Conservation (phyloP, 1,140 invertebrate species). For the Agrypnia vestita region DNA sequence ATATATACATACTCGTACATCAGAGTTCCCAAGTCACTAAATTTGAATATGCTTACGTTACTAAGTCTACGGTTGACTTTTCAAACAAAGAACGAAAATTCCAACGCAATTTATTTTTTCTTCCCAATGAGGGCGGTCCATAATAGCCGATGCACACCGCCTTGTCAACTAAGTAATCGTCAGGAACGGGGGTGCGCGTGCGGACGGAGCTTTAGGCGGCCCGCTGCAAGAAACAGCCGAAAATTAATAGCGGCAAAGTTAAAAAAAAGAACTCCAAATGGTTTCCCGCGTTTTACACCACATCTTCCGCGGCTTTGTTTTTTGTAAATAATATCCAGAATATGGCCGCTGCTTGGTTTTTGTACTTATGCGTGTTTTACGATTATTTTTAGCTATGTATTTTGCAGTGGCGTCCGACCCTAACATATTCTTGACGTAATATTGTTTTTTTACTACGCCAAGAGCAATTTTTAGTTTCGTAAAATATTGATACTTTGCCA, state of each 20-base stretch:
- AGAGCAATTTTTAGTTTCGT: too few relatives aligned
- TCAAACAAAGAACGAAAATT: not conserved
- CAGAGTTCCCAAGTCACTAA: too few relatives aligned
- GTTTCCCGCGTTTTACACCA: slow-evolving; percentile 59
- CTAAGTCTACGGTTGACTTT: not conserved
- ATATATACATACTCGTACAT: too few relatives aligned
- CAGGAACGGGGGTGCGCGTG: slow-evolving; percentile 36
- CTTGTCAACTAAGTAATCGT: slow-evolving; percentile 39
- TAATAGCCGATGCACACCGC: slow-evolving; percentile 1
- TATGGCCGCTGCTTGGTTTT: slow-evolving; percentile 32
- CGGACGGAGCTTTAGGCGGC: slow-evolving; percentile 38
- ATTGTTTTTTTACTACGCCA: too few relatives aligned
- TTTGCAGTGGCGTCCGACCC: not conserved
- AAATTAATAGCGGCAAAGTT: slow-evolving; percentile 48
- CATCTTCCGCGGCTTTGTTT: slow-evolving; percentile 54
- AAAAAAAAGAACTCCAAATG: slow-evolving; percentile 57
- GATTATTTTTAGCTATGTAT: slow-evolving; percentile 34
- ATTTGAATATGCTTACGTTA: too few relatives aligned
- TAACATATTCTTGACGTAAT: not conserved
- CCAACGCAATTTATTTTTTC: slow-evolving; percentile 5
- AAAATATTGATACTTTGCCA: too few relatives aligned
- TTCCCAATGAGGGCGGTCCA: not conserved
- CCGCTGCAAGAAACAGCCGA: slow-evolving; percentile 42
- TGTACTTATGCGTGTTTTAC: slow-evolving; percentile 29
- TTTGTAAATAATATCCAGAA: slow-evolving; percentile 57